Percentiles rank a stretch among this genome's conserved stretches.
These are phyloP conservation scores for Strigops habroptila DNA, from an alignment of 2,113 vertebrate species.

Conservation along the genomic window DNA sequence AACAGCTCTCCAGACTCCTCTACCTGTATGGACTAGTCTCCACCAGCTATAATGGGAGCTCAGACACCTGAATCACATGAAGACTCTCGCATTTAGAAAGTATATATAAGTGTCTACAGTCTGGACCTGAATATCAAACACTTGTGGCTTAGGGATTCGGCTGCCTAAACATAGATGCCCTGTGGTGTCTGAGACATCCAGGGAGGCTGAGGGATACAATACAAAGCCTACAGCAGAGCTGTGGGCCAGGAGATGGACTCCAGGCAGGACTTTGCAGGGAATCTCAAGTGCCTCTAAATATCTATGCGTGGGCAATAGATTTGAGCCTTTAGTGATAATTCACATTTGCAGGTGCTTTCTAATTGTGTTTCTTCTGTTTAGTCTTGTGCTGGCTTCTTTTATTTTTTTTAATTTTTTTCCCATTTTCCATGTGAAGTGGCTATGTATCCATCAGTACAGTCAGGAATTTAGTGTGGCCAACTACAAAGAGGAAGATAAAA, in stretches of 20 bases:
- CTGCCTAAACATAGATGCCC: constrained; percentile 35
- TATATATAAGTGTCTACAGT: constrained; percentile 46
- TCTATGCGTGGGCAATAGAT: background rate
- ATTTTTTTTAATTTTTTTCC: background rate
- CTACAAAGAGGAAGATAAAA: background rate
- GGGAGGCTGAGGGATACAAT: background rate
- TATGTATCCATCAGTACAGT: background rate
- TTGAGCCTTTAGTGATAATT: background rate
- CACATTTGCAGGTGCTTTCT: background rate
- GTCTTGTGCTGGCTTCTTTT: background rate
- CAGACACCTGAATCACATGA: background rate
- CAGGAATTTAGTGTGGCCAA: background rate
- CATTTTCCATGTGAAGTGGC: background rate
- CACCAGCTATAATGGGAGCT: background rate
- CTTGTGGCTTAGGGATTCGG: background rate
- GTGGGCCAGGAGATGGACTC: background rate
- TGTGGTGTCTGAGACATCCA: constrained; percentile 21
- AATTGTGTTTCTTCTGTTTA: background rate
- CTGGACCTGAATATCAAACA: constrained; percentile 24
- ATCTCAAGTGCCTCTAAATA: background rate
- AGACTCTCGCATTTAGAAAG: constrained; percentile 25
- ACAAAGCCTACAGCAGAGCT: background rate
- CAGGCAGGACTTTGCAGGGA: background rate
- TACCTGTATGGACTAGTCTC: background rate
- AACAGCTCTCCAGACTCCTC: background rate